A percentile compares a stretch with the other conserved stretches of the same genome.
Conservation (phyloP, 2,113 vertebrate species). For the Rostratula benghalensis region DNA sequence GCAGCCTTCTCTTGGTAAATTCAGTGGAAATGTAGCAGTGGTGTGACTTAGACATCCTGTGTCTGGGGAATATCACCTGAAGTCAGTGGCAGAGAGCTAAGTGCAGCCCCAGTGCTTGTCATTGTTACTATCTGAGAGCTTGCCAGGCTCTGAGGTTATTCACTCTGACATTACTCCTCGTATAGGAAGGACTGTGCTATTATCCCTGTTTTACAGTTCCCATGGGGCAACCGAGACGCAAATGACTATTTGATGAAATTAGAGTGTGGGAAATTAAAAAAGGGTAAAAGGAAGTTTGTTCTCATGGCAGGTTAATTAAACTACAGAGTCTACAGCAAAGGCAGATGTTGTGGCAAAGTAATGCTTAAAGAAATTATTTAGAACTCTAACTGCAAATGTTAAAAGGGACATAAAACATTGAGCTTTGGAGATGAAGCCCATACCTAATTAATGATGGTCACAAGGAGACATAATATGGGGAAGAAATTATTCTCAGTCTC, state of each 20-base stretch:
- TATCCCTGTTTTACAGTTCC: slow-evolving; percentile 10
- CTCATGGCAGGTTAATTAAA: slow-evolving; percentile 18
- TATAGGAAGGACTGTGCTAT: background rate
- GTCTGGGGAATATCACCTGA: background rate
- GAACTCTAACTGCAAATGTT: background rate
- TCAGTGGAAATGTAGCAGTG: background rate
- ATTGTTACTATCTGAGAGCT: background rate
- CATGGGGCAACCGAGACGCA: background rate
- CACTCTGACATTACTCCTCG: background rate
- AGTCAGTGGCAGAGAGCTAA: background rate
- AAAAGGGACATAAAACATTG: background rate
- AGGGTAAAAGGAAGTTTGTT: slow-evolving; percentile 1
- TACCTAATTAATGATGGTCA: background rate
- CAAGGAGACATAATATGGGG: background rate
- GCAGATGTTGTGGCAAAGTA: background rate
- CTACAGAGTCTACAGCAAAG: background rate
- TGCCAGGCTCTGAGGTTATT: slow-evolving; percentile 1
- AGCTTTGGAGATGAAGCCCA: background rate
- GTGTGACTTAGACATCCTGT: background rate
- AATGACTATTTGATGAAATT: background rate
- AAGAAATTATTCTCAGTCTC: background rate
- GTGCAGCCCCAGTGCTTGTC: background rate
- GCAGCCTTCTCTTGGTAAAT: background rate
- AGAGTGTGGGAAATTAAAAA: slow-evolving; percentile 29
- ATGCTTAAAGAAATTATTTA: background rate